Conservation (phyloP, 2,797 vertebrate species). For the Avahi laniger region DNA sequence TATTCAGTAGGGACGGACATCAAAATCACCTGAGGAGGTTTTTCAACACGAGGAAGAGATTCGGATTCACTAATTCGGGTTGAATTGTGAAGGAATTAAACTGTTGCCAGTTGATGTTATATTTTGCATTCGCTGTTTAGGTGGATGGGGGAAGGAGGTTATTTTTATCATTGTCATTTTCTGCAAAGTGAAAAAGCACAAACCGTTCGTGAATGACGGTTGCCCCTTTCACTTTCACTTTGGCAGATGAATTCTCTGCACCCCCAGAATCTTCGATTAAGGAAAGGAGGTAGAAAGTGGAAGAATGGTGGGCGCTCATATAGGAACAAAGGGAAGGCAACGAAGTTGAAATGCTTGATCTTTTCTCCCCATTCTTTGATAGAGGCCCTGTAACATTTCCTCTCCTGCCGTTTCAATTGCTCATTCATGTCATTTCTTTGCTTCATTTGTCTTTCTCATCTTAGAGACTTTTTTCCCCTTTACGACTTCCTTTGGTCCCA, state of each 20-base stretch:
- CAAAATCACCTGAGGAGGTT: constrained; percentile 57
- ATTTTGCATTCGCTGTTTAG: background rate
- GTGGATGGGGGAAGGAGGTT: background rate
- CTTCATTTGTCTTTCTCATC: constrained; percentile 65
- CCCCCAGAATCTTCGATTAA: background rate
- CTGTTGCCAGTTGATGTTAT: background rate
- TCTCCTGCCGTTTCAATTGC: constrained; percentile 67
- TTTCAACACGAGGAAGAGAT: constrained; percentile 19
- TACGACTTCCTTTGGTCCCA: constrained; percentile 21
- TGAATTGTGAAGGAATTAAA: constrained; percentile 10
- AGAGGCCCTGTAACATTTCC: background rate
- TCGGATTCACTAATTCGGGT: background rate
- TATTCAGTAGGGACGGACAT: background rate
- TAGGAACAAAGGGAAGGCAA: constrained; percentile 14
- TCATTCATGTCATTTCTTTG: constrained; percentile 58
- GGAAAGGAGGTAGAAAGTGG: background rate
- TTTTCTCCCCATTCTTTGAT: background rate
- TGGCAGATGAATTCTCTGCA: background rate
- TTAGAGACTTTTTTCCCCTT: background rate
- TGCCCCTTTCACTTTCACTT: constrained; percentile 3
- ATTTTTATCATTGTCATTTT: background rate
- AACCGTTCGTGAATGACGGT: background rate
- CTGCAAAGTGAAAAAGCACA: background rate
- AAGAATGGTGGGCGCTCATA: background rate
- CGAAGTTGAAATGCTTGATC: constrained; percentile 42